Evolutionary conservation across 2,888 invertebrate genomes (phyloP), one percentile per base, ranked within the genome.

Genomic region (Didymodactylos carnosus): DNA sequence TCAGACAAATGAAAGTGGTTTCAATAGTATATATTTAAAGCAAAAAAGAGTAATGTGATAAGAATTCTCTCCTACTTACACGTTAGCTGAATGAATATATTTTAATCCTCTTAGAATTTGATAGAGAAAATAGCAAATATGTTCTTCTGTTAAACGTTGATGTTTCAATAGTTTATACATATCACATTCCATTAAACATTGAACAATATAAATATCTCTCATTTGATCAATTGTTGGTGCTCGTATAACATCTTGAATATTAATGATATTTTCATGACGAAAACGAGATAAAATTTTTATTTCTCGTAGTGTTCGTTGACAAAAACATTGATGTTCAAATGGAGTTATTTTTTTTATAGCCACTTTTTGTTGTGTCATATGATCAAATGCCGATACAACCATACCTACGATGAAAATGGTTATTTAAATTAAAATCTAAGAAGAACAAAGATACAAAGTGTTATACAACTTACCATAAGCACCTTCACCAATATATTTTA

Each of bases 301-400:
- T 88, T 98, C 98, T 80, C 98, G 87, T 81, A 98, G 86, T 77
- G 98, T 98, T 84, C 98, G 88, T 86, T 98, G 98, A 86, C 98
- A 98, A 85, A 98, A 98, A 4, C 97, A 98, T 86, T 98, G 97
- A 86, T 98, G 97, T 85, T 98, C 97, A 85, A 98, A 98, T 70
- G 98, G 98, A 75, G 97, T 97, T 83, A 98, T 98, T 87, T 98
- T 98, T 87, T 98, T 98, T 81, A 98, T 98, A 78, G 98, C 98
- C 80, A 98, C 97, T 87, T 94, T 94, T 79, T 90, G 88, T 84
- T 91, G 90, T 79, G 92, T 93, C 78, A 77, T 75, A 76, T 78
- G 82, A 78, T 85, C 85, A 72, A 77, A 76, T 23, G 85, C 84
- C 43, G 85, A 85, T 62, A 11, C 62, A 29, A 62, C 62, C 62